These are phyloP conservation scores for Dascyllus trimaculatus DNA, from an alignment of 2,113 vertebrate genomes.

Conservation along the genomic window DNA sequence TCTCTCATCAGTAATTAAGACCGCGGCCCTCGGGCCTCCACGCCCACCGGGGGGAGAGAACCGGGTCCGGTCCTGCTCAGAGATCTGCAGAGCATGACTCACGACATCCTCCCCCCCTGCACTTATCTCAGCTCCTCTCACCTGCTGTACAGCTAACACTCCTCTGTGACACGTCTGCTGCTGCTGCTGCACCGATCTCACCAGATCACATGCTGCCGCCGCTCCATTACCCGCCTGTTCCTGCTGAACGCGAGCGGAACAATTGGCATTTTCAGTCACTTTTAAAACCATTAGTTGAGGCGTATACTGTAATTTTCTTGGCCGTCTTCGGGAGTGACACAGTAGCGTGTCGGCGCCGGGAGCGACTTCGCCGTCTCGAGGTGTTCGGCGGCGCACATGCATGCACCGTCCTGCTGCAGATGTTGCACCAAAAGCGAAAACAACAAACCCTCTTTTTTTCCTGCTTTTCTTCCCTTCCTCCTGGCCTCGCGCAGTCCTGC, in stretches of 20 bases:
- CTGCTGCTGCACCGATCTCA: slow-evolving; percentile 4
- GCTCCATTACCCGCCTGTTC: slow-evolving; percentile 32
- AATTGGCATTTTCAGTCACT: slow-evolving; percentile 35
- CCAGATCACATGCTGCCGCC: slow-evolving; percentile 5
- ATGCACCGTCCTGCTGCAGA: not conserved
- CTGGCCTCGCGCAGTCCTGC: slow-evolving; percentile 1
- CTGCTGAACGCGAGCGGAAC: slow-evolving; percentile 5
- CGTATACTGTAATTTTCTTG: slow-evolving; percentile 12
- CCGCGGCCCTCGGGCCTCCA: slow-evolving; percentile 55
- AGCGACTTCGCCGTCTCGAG: not conserved
- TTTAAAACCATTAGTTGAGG: slow-evolving; percentile 41
- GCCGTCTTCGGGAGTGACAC: slow-evolving; percentile 22
- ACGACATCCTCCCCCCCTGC: slow-evolving; percentile 26
- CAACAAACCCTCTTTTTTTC: not conserved
- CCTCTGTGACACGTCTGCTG: slow-evolving; percentile 5
- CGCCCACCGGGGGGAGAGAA: slow-evolving; percentile 47
- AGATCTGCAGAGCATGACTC: slow-evolving; percentile 53
- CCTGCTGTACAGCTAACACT: not conserved
- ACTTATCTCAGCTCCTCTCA: slow-evolving; percentile 21
- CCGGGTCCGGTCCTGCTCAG: slow-evolving; percentile 16
- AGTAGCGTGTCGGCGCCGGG: slow-evolving; percentile 4
- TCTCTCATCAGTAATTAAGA: slow-evolving; percentile 79
- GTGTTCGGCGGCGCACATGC: not conserved
- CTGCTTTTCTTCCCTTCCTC: not conserved
- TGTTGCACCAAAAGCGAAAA: not conserved